These are phyloP conservation scores for Antheraea mylitta DNA, from an alignment of 1,140 invertebrate genomes.

Conservation along the genomic window DNA sequence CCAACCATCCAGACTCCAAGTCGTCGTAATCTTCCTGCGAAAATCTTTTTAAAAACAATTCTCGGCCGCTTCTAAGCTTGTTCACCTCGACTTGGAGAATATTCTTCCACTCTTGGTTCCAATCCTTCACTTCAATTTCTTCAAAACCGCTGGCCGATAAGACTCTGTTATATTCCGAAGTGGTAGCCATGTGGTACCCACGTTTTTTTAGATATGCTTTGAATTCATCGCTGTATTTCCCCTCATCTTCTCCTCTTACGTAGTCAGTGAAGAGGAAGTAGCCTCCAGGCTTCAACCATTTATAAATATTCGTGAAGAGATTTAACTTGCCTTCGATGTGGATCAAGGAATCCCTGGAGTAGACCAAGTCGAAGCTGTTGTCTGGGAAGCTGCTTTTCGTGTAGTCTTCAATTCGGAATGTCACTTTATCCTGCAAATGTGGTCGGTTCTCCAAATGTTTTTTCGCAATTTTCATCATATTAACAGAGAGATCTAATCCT, in stretches of 20 bases:
- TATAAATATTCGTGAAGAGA: slow-evolving; percentile 9
- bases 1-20: slow-evolving; percentile 2
- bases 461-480: slow-evolving; percentile 8
- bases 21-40: slow-evolving; percentile 8
- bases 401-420: slow-evolving; percentile 10
- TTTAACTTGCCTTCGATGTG: neutral
- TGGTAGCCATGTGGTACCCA: slow-evolving; percentile 5
- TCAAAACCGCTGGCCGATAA: neutral
- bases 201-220: slow-evolving; percentile 2
- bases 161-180: slow-evolving; percentile 2
- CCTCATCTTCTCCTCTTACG: slow-evolving; percentile 7
- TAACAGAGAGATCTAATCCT: neutral
- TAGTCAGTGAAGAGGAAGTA: slow-evolving; percentile 10
- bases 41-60: neutral
- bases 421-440: neutral
- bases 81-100: slow-evolving; percentile 13
- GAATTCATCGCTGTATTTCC: slow-evolving; percentile 7
- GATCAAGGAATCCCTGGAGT: slow-evolving; percentile 8
- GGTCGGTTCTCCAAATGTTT: slow-evolving; percentile 4
- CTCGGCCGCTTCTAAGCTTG: neutral
- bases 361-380: slow-evolving; percentile 7
- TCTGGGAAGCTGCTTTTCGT: slow-evolving; percentile 5
- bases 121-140: slow-evolving; percentile 1
- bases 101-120: slow-evolving; percentile 6
- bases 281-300: slow-evolving; percentile 10